Conservation (phyloP, 2,113 vertebrate genomes). For the Centropristis striata region DNA sequence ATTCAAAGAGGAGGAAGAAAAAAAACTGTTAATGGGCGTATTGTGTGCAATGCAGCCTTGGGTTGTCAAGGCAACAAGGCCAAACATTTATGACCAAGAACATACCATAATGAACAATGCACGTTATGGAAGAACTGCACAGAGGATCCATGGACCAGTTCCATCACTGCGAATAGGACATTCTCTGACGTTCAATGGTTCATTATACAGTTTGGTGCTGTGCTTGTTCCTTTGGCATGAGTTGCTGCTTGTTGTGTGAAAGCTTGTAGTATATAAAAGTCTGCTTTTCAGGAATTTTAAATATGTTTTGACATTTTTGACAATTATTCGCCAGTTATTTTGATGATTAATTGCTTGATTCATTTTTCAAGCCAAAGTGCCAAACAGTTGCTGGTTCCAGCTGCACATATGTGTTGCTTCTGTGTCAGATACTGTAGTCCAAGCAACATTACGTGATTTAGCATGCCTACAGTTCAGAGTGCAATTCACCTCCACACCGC, state of each 20-base stretch:
- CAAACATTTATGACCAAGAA: constrained; percentile 75
- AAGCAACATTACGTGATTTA: too few species aligned
- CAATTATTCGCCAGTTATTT: background rate
- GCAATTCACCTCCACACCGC: too few species aligned
- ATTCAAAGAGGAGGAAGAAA: constrained; percentile 35
- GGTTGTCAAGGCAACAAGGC: constrained; percentile 75
- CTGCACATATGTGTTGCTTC: background rate
- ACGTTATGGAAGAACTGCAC: constrained; percentile 64
- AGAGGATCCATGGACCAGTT: constrained; percentile 64
- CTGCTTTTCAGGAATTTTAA: background rate
- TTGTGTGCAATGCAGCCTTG: constrained; percentile 62
- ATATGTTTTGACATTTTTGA: background rate
- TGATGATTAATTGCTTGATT: background rate
- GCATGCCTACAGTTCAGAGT: too few species aligned
- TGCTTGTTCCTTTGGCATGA: constrained; percentile 23
- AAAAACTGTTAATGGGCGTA: constrained; percentile 67
- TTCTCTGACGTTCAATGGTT: constrained; percentile 62
- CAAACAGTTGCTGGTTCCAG: background rate
- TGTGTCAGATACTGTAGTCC: background rate
- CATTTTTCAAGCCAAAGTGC: background rate
- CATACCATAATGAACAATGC: constrained; percentile 81
- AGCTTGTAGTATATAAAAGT: background rate
- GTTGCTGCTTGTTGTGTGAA: constrained; percentile 28
- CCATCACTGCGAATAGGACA: constrained; percentile 47
- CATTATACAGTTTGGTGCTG: constrained; percentile 58